phyloP scores from a whole-genome alignment of 2,888 invertebrate genomes.

The Plebejus anna region DNA sequence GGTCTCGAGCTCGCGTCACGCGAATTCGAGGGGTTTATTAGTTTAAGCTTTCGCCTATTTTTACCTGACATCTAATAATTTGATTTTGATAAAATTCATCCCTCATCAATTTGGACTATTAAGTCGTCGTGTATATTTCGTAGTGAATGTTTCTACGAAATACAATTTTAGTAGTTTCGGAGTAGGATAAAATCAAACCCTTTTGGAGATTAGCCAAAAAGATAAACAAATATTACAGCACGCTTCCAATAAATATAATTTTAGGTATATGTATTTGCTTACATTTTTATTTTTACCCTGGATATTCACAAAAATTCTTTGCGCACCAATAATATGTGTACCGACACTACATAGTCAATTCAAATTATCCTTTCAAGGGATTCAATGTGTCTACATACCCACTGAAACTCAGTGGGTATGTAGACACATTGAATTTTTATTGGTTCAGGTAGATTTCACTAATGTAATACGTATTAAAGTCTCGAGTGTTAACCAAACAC shows the following conservation, averaged over 20 bases:
- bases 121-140: neutral
- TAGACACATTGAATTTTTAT: too few relatives aligned
- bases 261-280: neutral
- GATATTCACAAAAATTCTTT: neutral
- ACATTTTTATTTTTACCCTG: neutral
- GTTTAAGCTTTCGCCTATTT: conserved; percentile 31
- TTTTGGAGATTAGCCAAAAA: conserved; percentile 2
- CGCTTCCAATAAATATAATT: neutral
- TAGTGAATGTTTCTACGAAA: neutral
- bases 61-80: conserved; percentile 1
- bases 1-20: conserved; percentile 41
- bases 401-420: too few relatives aligned
- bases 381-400: too few relatives aligned
- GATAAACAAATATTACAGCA: neutral
- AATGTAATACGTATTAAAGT: conserved; percentile 21
- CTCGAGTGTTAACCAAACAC: conserved; percentile 18
- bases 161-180: neutral
- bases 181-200: neutral
- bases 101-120: neutral
- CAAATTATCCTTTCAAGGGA: too few relatives aligned
- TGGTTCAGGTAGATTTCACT: neutral
- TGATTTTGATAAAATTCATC: conserved; percentile 14
- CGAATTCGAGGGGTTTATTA: conserved; percentile 34
- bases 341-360: too few relatives aligned
- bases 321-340: too few relatives aligned